Conservation (phyloP, 2,797 vertebrate species). For the Limnodromus scolopaceus region DNA sequence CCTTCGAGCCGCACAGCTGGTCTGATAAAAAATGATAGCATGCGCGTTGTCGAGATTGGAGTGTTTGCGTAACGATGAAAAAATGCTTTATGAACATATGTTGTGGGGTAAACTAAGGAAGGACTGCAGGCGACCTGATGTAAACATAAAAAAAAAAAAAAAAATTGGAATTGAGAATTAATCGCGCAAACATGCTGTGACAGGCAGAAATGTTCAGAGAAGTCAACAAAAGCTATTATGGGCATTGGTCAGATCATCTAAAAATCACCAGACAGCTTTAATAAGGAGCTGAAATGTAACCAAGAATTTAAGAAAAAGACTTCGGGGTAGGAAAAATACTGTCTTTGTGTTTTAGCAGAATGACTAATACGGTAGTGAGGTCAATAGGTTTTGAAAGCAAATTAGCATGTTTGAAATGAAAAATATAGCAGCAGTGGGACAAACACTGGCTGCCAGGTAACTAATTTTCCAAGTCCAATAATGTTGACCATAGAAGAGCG, state of each 20-base stretch:
- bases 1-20: not conserved
- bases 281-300: constrained; percentile 1
- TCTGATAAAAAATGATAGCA: not conserved
- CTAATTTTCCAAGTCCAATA: not conserved
- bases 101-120: not conserved
- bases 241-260: not conserved
- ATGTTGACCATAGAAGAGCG: not conserved
- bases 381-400: constrained; percentile 9
- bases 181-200: not conserved
- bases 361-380: not conserved
- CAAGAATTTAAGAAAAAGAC: not conserved
- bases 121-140: not conserved
- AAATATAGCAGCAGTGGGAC: not conserved
- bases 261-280: not conserved
- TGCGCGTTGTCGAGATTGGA: not conserved
- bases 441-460: not conserved
- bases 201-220: constrained; percentile 15
- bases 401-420: not conserved
- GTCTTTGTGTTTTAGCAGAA: not conserved
- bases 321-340: not conserved
- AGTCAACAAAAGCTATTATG: constrained; percentile 23
- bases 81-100: not conserved
- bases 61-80: constrained; percentile 12
- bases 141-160: not conserved
- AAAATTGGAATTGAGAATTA: not conserved